Evolutionary conservation across 2,113 vertebrate species (phyloP).

Genomic region (Sapajus apella): DNA sequence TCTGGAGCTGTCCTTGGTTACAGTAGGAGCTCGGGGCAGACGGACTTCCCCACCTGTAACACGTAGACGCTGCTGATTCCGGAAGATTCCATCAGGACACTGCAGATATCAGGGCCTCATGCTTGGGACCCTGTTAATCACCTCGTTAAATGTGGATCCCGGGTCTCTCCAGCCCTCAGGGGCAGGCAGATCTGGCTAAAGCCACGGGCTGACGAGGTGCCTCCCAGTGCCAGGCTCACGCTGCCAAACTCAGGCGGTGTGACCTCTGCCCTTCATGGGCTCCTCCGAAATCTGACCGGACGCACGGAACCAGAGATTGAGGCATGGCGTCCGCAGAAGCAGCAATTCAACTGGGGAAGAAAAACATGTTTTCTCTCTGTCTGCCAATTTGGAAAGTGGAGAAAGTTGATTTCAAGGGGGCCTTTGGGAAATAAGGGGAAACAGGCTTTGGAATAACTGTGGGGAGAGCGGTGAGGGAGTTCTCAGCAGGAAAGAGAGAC

Average conservation of each 20-base stretch:
- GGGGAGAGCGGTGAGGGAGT: background rate
- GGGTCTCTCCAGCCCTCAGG: rapidly evolving
- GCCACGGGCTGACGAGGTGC: rapidly evolving
- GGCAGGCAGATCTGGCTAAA: rapidly evolving
- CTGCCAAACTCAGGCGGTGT: rapidly evolving
- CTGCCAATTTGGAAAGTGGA: conserved; percentile 4
- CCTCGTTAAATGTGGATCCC: rapidly evolving
- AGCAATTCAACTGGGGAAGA: background rate
- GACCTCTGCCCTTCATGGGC: rapidly evolving
- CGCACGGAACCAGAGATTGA: rapidly evolving
- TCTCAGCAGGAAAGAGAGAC: background rate
- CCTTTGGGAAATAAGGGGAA: conserved; percentile 53
- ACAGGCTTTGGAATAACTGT: background rate
- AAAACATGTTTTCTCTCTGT: conserved; percentile 45
- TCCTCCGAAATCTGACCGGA: background rate
- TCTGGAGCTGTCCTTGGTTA: background rate
- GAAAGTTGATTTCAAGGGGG: conserved; percentile 58
- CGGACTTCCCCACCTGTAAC: rapidly evolving
- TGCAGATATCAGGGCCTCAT: rapidly evolving
- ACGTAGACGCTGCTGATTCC: rapidly evolving
- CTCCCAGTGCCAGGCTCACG: rapidly evolving
- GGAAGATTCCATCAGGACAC: background rate
- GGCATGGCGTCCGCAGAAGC: rapidly evolving
- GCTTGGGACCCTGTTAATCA: rapidly evolving
- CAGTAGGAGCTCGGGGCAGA: rapidly evolving